Percentiles rank a stretch among this genome's conserved stretches.
Evolutionary conservation across 1,140 invertebrate genomes (phyloP).

Genomic region (Panulirus ornatus): DNA sequence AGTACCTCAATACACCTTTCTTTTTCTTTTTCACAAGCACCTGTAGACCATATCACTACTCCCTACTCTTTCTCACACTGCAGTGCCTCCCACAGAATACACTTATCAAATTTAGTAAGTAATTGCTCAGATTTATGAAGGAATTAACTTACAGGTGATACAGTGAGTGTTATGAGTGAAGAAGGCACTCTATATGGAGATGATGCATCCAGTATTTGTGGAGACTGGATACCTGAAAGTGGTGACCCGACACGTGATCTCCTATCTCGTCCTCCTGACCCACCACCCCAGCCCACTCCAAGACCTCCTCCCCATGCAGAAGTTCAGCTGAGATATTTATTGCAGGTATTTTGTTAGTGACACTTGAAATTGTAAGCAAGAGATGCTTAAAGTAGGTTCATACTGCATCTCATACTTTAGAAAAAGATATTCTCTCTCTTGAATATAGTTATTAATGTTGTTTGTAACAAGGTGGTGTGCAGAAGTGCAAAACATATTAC

Average conservation of each 20-base stretch:
- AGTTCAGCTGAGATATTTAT: conserved; percentile 74
- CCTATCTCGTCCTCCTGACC: conserved; percentile 71
- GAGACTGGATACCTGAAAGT: conserved; percentile 65
- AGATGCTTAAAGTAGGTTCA: background rate
- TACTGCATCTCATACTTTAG: background rate
- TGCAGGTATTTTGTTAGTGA: conserved; percentile 55
- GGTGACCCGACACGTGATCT: conserved; percentile 67
- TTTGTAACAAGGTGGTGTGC: too few relatives aligned
- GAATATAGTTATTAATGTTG: too few relatives aligned
- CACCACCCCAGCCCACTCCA: conserved; percentile 62
- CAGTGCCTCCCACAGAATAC: too few relatives aligned
- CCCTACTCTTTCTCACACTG: too few relatives aligned
- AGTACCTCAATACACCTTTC: too few relatives aligned
- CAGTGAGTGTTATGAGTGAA: conserved; percentile 76
- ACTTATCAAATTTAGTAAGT: too few relatives aligned
- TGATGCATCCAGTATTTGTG: conserved; percentile 68
- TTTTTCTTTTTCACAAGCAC: too few relatives aligned
- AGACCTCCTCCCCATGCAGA: conserved; percentile 73
- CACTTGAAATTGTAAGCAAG: background rate
- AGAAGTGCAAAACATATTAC: too few relatives aligned
- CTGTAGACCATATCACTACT: too few relatives aligned
- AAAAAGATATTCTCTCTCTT: too few relatives aligned
- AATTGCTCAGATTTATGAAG: too few relatives aligned
- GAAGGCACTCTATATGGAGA: conserved; percentile 75
- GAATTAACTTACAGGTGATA: conserved; percentile 73